Conservation (phyloP, 2,888 invertebrate genomes). For the Plemyria rubiginata region DNA sequence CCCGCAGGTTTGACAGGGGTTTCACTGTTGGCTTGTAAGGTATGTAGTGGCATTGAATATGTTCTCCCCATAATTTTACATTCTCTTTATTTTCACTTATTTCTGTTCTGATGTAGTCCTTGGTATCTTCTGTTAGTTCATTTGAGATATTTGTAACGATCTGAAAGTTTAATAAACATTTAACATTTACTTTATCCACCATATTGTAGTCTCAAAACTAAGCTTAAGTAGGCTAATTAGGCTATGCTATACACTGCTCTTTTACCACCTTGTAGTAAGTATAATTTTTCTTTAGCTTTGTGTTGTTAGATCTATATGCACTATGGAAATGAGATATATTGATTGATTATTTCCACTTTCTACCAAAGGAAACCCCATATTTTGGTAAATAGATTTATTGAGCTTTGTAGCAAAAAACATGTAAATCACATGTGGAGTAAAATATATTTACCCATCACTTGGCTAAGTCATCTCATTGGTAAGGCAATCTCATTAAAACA, state of each 20-base stretch:
- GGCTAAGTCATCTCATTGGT: too few species aligned
- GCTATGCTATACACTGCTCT: neutral
- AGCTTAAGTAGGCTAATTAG: neutral
- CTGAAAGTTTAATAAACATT: slow-evolving; percentile 53
- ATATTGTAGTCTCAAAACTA: neutral
- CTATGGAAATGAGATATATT: too few species aligned
- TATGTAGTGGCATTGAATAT: slow-evolving; percentile 71
- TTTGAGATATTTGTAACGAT: slow-evolving; percentile 76
- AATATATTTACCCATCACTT: too few species aligned
- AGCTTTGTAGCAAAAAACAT: too few species aligned
- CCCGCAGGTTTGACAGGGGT: slow-evolving; percentile 67
- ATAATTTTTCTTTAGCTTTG: too few species aligned
- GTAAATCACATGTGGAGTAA: too few species aligned
- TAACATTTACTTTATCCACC: neutral
- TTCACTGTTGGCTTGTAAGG: slow-evolving; percentile 71
- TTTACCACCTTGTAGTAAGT: too few species aligned
- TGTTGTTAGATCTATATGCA: too few species aligned
- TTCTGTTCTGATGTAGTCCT: slow-evolving; percentile 72
- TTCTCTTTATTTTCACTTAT: slow-evolving; percentile 62
- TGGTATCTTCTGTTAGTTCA: slow-evolving; percentile 76
- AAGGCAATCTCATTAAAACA: too few species aligned
- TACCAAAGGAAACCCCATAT: too few species aligned
- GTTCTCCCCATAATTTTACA: slow-evolving; percentile 75
- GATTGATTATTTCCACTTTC: too few species aligned
- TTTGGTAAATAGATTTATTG: too few species aligned